Conservation (phyloP, 2,113 vertebrate species). For the Agelaius tricolor region DNA sequence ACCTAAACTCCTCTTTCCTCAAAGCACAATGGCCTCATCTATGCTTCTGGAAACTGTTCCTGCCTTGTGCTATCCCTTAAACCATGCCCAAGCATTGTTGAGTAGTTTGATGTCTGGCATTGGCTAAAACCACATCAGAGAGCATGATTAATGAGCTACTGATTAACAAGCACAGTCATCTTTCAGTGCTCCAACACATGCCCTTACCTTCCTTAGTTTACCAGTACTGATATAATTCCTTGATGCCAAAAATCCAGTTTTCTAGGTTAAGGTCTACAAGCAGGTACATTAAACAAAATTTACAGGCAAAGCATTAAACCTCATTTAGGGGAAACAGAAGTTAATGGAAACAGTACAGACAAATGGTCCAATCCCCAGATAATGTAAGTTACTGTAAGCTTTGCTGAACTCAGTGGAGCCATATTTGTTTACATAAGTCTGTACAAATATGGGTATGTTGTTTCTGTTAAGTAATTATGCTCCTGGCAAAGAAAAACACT, state of each 20-base stretch:
- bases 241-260: background rate
- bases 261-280: background rate
- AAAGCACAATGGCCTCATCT: background rate
- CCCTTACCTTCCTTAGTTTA: background rate
- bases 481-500: slow-evolving; percentile 18
- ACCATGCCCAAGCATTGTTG: background rate
- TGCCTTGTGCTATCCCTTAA: background rate
- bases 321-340: background rate
- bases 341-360: background rate
- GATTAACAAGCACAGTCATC: background rate
- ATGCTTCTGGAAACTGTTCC: background rate
- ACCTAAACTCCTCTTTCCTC: background rate
- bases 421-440: background rate
- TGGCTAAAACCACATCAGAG: background rate
- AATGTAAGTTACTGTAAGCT: background rate
- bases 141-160: background rate
- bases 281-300: background rate
- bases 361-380: background rate
- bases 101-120: background rate
- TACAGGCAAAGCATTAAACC: background rate
- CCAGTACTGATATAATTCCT: background rate
- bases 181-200: background rate
- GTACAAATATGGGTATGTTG: background rate
- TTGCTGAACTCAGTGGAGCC: background rate
- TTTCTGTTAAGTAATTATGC: slow-evolving; percentile 12